A percentile compares a stretch with the other conserved stretches of the same genome.
phyloP scores from a whole-genome alignment of 2,888 invertebrate genomes.

The Standfussiana lucernea region DNA sequence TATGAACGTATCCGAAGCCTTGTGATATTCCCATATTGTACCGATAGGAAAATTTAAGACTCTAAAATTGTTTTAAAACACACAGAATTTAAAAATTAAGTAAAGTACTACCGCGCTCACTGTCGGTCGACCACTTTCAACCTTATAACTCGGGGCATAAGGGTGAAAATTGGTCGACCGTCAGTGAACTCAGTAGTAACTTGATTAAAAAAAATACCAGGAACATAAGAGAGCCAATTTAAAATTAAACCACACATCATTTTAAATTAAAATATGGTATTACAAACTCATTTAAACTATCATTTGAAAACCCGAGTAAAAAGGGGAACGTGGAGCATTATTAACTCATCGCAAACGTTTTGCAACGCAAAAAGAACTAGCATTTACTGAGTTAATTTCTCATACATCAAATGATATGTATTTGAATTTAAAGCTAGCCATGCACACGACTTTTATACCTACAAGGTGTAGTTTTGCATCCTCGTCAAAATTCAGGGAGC shows the following conservation, averaged over 20 bases:
- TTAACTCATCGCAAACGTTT: conserved; percentile 15
- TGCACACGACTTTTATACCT: too few relatives aligned
- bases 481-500: too few relatives aligned
- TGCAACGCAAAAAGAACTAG: conserved; percentile 18
- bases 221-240: not conserved
- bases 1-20: too few relatives aligned
- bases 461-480: too few relatives aligned
- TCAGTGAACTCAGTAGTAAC: too few relatives aligned
- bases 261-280: not conserved
- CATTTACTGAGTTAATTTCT: conserved; percentile 54
- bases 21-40: too few relatives aligned
- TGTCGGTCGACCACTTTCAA: too few relatives aligned
- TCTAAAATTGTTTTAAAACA: not conserved
- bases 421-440: conserved; percentile 17
- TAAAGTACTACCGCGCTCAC: too few relatives aligned
- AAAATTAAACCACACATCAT: not conserved
- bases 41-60: too few relatives aligned
- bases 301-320: not conserved
- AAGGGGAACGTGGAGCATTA: not conserved
- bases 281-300: conserved; percentile 20
- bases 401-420: conserved; percentile 36
- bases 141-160: too few relatives aligned
- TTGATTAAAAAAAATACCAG: too few relatives aligned
- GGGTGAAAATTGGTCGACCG: too few relatives aligned
- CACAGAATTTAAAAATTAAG: not conserved